Evolutionary conservation across 2,888 invertebrate species (phyloP), one percentile per base, ranked within the genome.

Genomic region (Cataglyphis rosenhaueri): DNA sequence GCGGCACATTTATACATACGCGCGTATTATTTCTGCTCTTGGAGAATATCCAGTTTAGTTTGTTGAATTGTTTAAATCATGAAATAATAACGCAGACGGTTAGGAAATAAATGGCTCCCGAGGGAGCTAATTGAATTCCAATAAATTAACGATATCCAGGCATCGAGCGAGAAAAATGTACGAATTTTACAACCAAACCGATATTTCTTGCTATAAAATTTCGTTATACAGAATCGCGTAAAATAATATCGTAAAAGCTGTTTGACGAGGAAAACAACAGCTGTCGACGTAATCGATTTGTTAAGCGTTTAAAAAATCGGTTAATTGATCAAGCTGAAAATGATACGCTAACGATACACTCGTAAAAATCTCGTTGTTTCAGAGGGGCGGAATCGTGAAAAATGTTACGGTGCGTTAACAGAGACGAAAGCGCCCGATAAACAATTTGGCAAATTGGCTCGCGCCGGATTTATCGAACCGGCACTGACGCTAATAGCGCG

Each of bases 391-490:
- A 32, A 29, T 44, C 73, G 35, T 44, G 35, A 59, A 79, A 78
- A 79, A 73, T 73, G 59, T 32, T 32, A 41, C 35, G 48, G 65
- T n/a, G 44, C 32, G 25, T 29, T 70, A 83, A 74, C 38, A 76
- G 38, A 32, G 48, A 52, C 55, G 62, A 48, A 21, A 55, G 59
- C 4, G 70, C 38, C 68, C 64, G 73, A 85, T 65, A 82, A 86
- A 71, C 83, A 88, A 91, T 89, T 87, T 82, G 83, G 79, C 85
- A 89, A 89, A 91, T 88, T 86, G 90, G 68, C 83, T 82, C 21
- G 32, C 32, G 52, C 12, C n/a, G 55, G 85, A 85, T 89, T 86
- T 83, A 89, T 87, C 68, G 82, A 73, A 61, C 66, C 38, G 66
- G 21, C 81, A 79, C 61, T 71, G 81, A 61, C 68, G 64, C 55